A percentile compares a stretch with the other conserved stretches of the same genome.
Evolutionary conservation across 2,797 vertebrate species (phyloP).

Genomic region (Platalea minor): DNA sequence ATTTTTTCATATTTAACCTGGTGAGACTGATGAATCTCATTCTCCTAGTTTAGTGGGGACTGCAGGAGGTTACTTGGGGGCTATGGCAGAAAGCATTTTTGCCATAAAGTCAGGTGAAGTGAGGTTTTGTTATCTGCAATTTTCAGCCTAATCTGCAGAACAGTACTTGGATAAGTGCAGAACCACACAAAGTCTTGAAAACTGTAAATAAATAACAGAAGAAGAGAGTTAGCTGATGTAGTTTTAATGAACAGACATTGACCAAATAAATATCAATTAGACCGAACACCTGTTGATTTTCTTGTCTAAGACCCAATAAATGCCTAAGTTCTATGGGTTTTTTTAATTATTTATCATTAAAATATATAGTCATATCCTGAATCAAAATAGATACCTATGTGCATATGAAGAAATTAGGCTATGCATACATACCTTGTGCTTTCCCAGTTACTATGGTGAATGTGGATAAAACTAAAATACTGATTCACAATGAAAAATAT

Average conservation of each 20-base stretch:
- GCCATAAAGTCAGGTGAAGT: neutral
- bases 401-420: neutral
- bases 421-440: neutral
- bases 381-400: neutral
- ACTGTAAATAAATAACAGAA: neutral
- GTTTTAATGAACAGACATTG: neutral
- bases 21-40: neutral
- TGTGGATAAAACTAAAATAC: neutral
- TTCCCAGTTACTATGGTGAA: neutral
- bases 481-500: neutral
- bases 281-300: neutral
- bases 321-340: neutral
- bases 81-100: neutral
- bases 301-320: neutral
- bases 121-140: neutral
- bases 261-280: neutral
- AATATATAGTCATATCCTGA: neutral
- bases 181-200: neutral
- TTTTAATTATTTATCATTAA: neutral
- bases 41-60: neutral
- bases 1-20: neutral
- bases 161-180: neutral
- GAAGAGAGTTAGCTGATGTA: neutral
- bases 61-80: neutral
- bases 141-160: neutral